These are phyloP conservation scores for Platycheirus albimanus DNA, from an alignment of 2,888 invertebrate species.

Conservation along the genomic window DNA sequence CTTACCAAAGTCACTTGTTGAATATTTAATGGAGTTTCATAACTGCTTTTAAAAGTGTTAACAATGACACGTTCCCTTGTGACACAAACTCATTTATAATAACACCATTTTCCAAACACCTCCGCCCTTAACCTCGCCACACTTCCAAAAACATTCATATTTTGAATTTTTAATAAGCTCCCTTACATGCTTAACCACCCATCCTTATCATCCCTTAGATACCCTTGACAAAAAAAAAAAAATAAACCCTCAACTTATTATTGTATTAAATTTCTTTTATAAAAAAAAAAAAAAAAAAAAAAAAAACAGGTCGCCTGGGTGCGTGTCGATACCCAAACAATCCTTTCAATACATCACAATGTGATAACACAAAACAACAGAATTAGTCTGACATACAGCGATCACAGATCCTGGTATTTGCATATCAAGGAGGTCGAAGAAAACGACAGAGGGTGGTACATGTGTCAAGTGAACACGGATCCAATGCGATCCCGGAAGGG, in stretches of 20 bases:
- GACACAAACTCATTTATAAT: conserved; percentile 29
- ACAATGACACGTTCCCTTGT: conserved; percentile 23
- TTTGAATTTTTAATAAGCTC: conserved; percentile 64
- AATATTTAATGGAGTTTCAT: conserved; percentile 62
- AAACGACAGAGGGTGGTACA: conserved; percentile 94
- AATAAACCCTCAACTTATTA: background rate
- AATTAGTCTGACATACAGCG: conserved; percentile 93
- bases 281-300: too few species aligned
- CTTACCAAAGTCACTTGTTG: conserved; percentile 48
- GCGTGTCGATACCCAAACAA: conserved; percentile 95
- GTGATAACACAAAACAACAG: conserved; percentile 95
- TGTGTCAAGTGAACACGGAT: conserved; percentile 96
- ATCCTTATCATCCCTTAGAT: background rate
- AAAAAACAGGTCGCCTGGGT: conserved; percentile 94
- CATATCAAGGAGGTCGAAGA: conserved; percentile 95
- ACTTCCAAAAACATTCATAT: conserved; percentile 18
- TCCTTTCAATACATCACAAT: conserved; percentile 95
- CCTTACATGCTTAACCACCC: conserved; percentile 4
- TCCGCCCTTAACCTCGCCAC: conserved; percentile 6
- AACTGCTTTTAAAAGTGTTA: conserved; percentile 56
- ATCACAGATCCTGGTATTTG: conserved; percentile 95
- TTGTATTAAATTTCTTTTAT: background rate
- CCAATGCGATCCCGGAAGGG: conserved; percentile 96
- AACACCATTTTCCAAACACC: conserved; percentile 22
- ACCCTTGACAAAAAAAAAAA: background rate